Evolutionary conservation across 2,797 vertebrate species (phyloP), one percentile per base, ranked within the genome.

Genomic region (Calcarius lapponicus): DNA sequence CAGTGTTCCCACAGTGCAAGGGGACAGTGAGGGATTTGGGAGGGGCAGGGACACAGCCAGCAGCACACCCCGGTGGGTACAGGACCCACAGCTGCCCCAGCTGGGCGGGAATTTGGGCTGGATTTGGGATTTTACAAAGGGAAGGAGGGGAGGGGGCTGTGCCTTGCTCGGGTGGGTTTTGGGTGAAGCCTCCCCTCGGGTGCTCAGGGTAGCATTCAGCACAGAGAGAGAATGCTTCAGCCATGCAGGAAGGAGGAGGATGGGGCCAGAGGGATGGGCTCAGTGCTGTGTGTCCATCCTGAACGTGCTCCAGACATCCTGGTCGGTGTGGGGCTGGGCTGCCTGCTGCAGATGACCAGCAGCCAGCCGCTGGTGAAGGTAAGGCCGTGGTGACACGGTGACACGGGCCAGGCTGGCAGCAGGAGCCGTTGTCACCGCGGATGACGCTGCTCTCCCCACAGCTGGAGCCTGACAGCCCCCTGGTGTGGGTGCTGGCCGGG

Each of bases 311-410:
- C 97, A 99, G 99, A 99, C 90, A 98, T 99, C 97, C 96, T 99
- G 72, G 98, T 99, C 4, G 99, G 99, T 0, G 98, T 99, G 64
- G 99, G 99, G 24, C 97, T 99, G 11, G 99, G 99, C 94, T 99
- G 98, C 96, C 95, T 99, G 80, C 47, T 98, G 31, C 99, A 99
- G 97, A 98, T 98, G 97, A 80, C 96, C 53, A 88, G 96, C 88
- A 97, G 95, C 75, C 95, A 98, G 8, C 34, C 80, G 0, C 94
- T 97, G 15, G 97, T 99, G 65, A 98, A 98, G 99, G 99, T 99
- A 97, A 78, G 86, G 47, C 42, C 1, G 45, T 2, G 22, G 54
- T 5, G 56, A 25, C 34, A 6, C 0, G 1, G 80, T 6, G 38
- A 17, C 86, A 72, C 0, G 0, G 60, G 45, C 4, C 11, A 2